These are phyloP conservation scores for Tetrao urogallus DNA, from an alignment of 2,113 vertebrate genomes.

Conservation along the genomic window DNA sequence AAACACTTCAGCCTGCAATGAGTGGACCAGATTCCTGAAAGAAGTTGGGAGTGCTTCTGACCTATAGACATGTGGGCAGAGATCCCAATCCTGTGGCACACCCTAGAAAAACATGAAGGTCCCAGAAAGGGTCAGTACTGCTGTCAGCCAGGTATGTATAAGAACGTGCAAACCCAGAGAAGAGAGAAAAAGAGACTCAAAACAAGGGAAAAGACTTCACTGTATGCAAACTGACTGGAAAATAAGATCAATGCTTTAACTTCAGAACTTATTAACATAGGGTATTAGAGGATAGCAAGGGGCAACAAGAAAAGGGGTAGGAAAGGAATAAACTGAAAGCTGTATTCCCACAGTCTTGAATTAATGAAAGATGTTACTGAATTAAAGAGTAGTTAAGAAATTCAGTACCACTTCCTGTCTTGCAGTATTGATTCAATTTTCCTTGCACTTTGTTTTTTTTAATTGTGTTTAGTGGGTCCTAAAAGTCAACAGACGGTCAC, in stretches of 20 bases:
- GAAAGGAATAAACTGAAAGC: not conserved
- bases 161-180: not conserved
- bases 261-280: not conserved
- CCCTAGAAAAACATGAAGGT: not conserved
- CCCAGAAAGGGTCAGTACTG: not conserved
- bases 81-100: not conserved
- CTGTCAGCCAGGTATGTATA: not conserved
- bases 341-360: not conserved
- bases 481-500: not conserved
- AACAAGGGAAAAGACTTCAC: not conserved
- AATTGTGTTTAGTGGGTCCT: not conserved
- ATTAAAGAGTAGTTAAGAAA: not conserved
- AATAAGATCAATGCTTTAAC: not conserved
- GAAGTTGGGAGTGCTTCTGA: not conserved
- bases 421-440: not conserved
- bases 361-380: not conserved
- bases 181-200: not conserved
- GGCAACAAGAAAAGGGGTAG: not conserved
- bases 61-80: rapidly evolving
- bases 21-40: not conserved
- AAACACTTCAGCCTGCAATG: not conserved
- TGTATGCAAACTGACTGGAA: rapidly evolving
- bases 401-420: not conserved
- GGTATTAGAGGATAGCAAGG: not conserved
- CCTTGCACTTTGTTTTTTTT: not conserved